phyloP scores from a whole-genome alignment of 2,888 invertebrate species.

The Dolomedes plantarius region DNA sequence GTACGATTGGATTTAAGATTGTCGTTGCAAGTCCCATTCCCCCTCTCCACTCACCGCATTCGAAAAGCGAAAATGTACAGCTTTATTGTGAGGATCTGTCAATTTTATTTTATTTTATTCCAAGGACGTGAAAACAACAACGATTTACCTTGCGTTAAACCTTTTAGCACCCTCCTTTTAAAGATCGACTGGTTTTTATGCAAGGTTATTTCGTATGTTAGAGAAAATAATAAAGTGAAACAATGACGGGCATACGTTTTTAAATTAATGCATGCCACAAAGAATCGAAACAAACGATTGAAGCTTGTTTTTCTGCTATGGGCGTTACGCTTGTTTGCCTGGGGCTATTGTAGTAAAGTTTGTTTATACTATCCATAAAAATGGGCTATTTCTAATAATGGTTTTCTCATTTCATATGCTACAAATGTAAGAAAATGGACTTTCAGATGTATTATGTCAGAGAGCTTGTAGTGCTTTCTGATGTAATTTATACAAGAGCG shows the following conservation, averaged over 20 bases:
- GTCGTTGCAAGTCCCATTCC: too few relatives aligned
- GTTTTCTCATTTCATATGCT: too few relatives aligned
- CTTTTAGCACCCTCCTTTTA: conserved; percentile 57
- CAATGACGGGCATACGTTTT: conserved; percentile 41
- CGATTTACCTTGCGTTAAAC: conserved; percentile 54
- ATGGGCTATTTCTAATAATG: too few relatives aligned
- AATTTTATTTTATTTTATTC: conserved; percentile 37
- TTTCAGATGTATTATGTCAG: too few relatives aligned
- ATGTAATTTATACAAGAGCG: too few relatives aligned
- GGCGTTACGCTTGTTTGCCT: background rate
- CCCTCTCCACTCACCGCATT: too few relatives aligned
- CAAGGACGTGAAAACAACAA: conserved; percentile 47
- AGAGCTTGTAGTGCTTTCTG: too few relatives aligned
- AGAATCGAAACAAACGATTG: conserved; percentile 37
- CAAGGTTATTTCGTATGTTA: conserved; percentile 42
- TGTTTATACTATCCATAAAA: too few relatives aligned
- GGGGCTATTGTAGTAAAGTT: too few relatives aligned
- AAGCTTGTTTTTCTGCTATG: conserved; percentile 15
- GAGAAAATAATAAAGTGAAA: conserved; percentile 35
- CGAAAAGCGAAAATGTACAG: background rate
- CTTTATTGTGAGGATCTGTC: conserved; percentile 20
- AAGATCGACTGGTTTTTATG: conserved; percentile 46
- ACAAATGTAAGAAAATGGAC: too few relatives aligned
- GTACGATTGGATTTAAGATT: too few relatives aligned
- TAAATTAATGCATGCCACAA: conserved; percentile 38